Percentiles rank a stretch among this genome's conserved stretches.
Conservation (phyloP, 2,797 vertebrate species). For the Halcyon chelicuti region DNA sequence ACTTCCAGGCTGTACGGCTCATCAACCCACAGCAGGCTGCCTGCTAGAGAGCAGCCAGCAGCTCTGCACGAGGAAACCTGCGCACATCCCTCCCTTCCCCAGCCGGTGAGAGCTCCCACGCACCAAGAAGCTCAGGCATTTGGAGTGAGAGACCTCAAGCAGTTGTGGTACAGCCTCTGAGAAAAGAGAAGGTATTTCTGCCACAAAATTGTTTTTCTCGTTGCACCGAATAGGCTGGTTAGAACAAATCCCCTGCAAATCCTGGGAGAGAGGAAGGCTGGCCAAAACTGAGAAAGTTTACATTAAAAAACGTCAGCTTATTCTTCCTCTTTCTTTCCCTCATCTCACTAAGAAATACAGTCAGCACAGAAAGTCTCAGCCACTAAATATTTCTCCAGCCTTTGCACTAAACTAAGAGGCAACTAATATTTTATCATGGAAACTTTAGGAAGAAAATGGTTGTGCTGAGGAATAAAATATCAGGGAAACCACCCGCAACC, state of each 20-base stretch:
- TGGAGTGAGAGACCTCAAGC: neutral
- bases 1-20: neutral
- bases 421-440: neutral
- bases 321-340: neutral
- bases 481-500: neutral
- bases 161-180: neutral
- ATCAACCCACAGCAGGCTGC: neutral
- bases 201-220: neutral
- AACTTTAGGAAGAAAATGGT: neutral
- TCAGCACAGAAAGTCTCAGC: neutral
- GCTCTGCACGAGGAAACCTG: neutral
- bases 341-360: neutral
- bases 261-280: neutral
- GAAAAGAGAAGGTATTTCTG: neutral
- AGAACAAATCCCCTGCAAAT: neutral
- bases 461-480: neutral
- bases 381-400: neutral
- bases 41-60: neutral
- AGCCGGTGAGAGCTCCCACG: neutral
- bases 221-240: neutral
- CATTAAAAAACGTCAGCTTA: neutral
- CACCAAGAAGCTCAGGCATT: neutral
- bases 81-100: neutral
- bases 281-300: neutral
- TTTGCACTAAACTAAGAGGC: neutral